Conservation (phyloP, 2,113 vertebrate genomes). For the Colinus virginianus region DNA sequence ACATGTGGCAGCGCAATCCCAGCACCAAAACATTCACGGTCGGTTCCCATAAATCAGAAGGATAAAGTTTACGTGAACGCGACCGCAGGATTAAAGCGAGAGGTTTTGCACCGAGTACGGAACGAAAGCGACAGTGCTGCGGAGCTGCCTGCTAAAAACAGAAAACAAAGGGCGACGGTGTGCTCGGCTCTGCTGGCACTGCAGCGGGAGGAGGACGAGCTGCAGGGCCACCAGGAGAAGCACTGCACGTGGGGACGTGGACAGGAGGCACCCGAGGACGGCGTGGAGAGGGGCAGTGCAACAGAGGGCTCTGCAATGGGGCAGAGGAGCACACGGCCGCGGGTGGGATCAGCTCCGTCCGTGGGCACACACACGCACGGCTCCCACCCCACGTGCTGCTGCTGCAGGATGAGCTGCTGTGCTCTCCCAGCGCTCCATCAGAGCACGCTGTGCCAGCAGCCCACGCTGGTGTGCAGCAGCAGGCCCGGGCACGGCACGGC, state of each 20-base stretch:
- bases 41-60: not conserved
- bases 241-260: not conserved
- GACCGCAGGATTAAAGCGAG: conserved; percentile 6
- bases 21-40: not conserved
- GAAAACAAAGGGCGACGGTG: not conserved
- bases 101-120: not conserved
- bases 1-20: not conserved
- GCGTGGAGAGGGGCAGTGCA: not conserved
- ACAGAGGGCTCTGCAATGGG: not conserved
- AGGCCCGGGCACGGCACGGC: too few relatives aligned
- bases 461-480: too few relatives aligned
- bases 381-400: not conserved
- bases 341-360: not conserved
- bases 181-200: not conserved
- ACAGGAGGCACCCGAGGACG: not conserved
- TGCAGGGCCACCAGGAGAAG: not conserved
- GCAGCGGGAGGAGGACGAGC: not conserved
- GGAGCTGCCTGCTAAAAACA: conserved; percentile 1
- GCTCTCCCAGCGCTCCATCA: not conserved
- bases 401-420: not conserved
- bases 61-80: not conserved
- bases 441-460: too few relatives aligned
- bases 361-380: too few relatives aligned
- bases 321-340: not conserved
- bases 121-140: not conserved